These are phyloP conservation scores for Pimephales promelas DNA, from an alignment of 2,113 vertebrate genomes.

Conservation along the genomic window DNA sequence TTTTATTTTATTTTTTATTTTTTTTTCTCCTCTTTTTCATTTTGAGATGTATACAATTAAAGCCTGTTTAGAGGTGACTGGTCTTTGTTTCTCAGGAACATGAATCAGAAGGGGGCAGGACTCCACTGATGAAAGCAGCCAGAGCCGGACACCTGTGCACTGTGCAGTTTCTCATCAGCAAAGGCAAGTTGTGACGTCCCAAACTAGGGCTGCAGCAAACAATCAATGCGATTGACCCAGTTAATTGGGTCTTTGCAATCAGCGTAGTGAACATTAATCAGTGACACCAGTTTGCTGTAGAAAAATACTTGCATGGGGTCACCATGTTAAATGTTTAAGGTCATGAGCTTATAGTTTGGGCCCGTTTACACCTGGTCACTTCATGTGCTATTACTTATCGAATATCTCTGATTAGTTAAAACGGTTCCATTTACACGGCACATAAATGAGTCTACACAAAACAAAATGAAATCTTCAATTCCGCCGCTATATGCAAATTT, in stretches of 20 bases:
- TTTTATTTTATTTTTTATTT: too few species aligned
- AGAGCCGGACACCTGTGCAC: slow-evolving; percentile 97
- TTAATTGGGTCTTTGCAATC: neutral
- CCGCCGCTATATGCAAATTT: too few species aligned
- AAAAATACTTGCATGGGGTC: neutral
- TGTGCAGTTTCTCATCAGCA: slow-evolving; percentile 98
- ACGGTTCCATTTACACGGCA: too few species aligned
- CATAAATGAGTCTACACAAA: too few species aligned
- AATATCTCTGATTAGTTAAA: too few species aligned
- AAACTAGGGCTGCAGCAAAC: neutral
- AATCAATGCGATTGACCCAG: neutral
- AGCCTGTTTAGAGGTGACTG: neutral
- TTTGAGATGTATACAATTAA: neutral
- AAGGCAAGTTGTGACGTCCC: slow-evolving; percentile 75
- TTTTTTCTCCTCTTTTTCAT: neutral
- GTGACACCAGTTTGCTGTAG: neutral
- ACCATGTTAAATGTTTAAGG: too few species aligned
- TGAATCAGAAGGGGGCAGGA: slow-evolving; percentile 97
- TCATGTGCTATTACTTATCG: too few species aligned
- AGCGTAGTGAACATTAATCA: neutral
- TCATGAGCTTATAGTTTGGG: too few species aligned
- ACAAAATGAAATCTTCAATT: too few species aligned
- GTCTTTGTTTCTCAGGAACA: slow-evolving; percentile 82
- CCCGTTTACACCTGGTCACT: too few species aligned
- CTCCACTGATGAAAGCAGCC: slow-evolving; percentile 97